phyloP scores from a whole-genome alignment of 2,797 vertebrate genomes.

The Melanotaenia maccullochi region DNA sequence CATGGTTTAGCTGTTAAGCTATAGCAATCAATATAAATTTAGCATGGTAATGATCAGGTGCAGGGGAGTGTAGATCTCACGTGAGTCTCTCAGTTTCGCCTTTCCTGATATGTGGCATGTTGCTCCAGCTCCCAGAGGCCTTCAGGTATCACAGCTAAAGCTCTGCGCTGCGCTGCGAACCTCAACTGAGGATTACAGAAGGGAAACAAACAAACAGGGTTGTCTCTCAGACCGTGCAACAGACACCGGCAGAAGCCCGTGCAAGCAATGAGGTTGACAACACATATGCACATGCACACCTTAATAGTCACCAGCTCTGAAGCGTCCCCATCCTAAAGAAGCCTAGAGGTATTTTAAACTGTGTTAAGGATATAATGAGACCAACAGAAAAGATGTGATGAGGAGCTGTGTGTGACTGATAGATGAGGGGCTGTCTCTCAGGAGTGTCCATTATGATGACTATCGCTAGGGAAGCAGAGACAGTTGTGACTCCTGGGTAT shows the following conservation, averaged over 20 bases:
- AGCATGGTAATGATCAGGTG: slow-evolving; percentile 84
- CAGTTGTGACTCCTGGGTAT: slow-evolving; percentile 71
- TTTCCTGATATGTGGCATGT: slow-evolving; percentile 33
- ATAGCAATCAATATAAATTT: slow-evolving; percentile 86
- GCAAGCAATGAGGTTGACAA: slow-evolving; percentile 60
- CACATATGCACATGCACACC: slow-evolving; percentile 30
- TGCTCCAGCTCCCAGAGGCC: slow-evolving; percentile 64
- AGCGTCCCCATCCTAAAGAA: slow-evolving; percentile 39
- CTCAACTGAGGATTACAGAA: slow-evolving; percentile 63
- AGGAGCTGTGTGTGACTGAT: slow-evolving; percentile 53
- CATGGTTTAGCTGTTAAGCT: slow-evolving; percentile 81
- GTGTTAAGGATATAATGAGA: slow-evolving; percentile 72
- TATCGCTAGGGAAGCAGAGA: slow-evolving; percentile 61
- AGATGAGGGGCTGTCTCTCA: slow-evolving; percentile 73
- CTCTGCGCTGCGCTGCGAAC: slow-evolving; percentile 55
- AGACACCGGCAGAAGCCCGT: slow-evolving; percentile 16
- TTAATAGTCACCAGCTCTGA: slow-evolving; percentile 23
- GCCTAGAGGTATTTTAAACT: slow-evolving; percentile 61
- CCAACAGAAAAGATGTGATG: slow-evolving; percentile 67
- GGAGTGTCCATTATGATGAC: slow-evolving; percentile 66
- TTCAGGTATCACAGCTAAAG: slow-evolving; percentile 52
- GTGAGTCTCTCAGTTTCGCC: slow-evolving; percentile 57
- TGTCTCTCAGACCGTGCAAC: slow-evolving; percentile 53
- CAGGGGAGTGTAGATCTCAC: slow-evolving; percentile 69
- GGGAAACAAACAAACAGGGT: slow-evolving; percentile 66